Evolutionary conservation across 2,113 vertebrate genomes (phyloP).

Genomic region (Potamarius usumacintae): DNA sequence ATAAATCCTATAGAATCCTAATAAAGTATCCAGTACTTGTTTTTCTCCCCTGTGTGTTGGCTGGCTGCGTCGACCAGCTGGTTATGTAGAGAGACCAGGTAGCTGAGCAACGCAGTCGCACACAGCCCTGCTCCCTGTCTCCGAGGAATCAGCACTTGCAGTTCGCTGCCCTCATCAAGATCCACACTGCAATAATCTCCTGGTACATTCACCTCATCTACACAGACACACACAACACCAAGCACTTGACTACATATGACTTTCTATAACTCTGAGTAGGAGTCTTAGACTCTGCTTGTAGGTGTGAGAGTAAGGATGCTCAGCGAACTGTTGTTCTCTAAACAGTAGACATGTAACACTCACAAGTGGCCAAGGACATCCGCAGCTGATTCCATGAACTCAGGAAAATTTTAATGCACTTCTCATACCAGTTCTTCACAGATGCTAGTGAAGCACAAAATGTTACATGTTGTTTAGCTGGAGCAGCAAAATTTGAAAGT

Average conservation of each 20-base stretch:
- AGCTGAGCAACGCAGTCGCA: conserved; percentile 86
- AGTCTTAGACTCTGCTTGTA: neutral
- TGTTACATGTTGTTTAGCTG: neutral
- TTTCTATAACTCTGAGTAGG: neutral
- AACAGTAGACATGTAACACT: conserved; percentile 58
- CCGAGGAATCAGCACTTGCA: conserved; percentile 83
- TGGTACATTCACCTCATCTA: conserved; percentile 82
- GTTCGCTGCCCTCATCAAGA: conserved; percentile 70
- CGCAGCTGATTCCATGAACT: conserved; percentile 79
- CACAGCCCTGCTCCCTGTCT: conserved; percentile 85
- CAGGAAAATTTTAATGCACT: conserved; percentile 76
- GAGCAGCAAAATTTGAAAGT: neutral
- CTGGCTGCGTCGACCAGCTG: conserved; percentile 74
- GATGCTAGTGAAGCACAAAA: conserved; percentile 56
- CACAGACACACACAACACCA: neutral
- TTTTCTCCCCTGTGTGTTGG: conserved; percentile 73
- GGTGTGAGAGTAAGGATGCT: neutral
- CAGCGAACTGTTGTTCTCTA: neutral
- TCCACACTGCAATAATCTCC: conserved; percentile 74
- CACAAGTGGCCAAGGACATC: conserved; percentile 69
- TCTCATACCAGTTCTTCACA: conserved; percentile 65
- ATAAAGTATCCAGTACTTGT: conserved; percentile 67
- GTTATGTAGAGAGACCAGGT: conserved; percentile 89
- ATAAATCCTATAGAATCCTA: neutral
- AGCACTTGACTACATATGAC: neutral